phyloP scores from a whole-genome alignment of 2,113 vertebrate genomes.

The Plestiodon gilberti region DNA sequence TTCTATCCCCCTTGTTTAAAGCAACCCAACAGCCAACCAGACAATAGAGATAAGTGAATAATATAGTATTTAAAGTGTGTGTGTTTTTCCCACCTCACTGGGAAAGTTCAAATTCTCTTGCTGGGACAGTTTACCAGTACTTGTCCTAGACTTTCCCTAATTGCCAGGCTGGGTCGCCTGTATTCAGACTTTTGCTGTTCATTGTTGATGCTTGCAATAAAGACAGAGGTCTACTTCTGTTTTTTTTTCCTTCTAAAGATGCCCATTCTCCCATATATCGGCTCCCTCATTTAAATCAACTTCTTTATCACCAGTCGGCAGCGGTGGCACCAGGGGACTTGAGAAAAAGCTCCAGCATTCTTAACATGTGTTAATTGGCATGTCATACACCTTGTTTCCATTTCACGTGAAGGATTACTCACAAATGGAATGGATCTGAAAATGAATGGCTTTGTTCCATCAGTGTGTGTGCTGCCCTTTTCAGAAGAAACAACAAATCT shows the following conservation, averaged over 20 bases:
- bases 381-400: slow-evolving; percentile 60
- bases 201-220: slow-evolving; percentile 40
- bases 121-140: slow-evolving; percentile 60
- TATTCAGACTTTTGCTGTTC: slow-evolving; percentile 50
- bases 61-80: slow-evolving; percentile 62
- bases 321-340: slow-evolving; percentile 27
- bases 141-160: slow-evolving; percentile 55
- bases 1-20: slow-evolving; percentile 38
- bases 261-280: slow-evolving; percentile 60
- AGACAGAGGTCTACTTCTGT: background rate
- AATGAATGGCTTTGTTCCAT: slow-evolving; percentile 63
- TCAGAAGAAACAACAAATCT: slow-evolving; percentile 59
- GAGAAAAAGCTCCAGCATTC: slow-evolving; percentile 45
- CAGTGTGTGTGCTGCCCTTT: slow-evolving; percentile 52
- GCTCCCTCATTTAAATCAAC: slow-evolving; percentile 47
- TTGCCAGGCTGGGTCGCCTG: slow-evolving; percentile 53
- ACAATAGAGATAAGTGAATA: slow-evolving; percentile 64
- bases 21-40: slow-evolving; percentile 37
- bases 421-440: slow-evolving; percentile 59
- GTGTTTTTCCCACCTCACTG: slow-evolving; percentile 57
- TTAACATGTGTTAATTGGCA: slow-evolving; percentile 56
- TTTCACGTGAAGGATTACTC: slow-evolving; percentile 61
- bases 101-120: slow-evolving; percentile 64
- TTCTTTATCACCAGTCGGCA: slow-evolving; percentile 44
- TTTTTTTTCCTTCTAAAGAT: slow-evolving; percentile 44